Evolutionary conservation across 2,113 vertebrate genomes (phyloP), one percentile per base, ranked within the genome.

Genomic region (Trematomus loennbergii): DNA sequence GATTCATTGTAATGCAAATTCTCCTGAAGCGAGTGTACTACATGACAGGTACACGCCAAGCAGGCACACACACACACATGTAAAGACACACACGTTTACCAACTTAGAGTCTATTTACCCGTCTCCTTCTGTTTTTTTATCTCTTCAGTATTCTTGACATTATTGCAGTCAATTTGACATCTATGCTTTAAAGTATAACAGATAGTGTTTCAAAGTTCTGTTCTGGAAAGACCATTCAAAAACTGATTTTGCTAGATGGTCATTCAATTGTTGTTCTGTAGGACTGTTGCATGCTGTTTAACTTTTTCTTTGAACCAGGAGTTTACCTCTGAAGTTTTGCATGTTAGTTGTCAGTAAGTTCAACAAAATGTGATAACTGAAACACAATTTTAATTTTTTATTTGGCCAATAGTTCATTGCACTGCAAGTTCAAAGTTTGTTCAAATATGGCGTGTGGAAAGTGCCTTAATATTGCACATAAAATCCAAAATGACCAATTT

Each of bases 1-100:
- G 92, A 94, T 94, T 93, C 93, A 94, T 94, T 88, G 89, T 91
- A 81, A 95, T 95, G 94, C 92, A 95, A 94, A 95, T 95, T 87
- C 85, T 65, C 64, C 65, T 52, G 82, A 81, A 79, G 83, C 36
- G 25, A 84, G 66, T 45, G 82, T 76, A 4, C 57, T n/a, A 4
- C 82, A 69, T 83, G 95, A 95, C 95, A 95, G 95, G 75, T 77
- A 59, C 93, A 94, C 65, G 36, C 61, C 53, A 68, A 65, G 81
- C 79, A 87, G 80, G 58, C 64, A 20, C 80, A 68, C 66, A 81
- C 84, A 84, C 16, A 63, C 59, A 50, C 59, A 36, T 12, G 20
- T 59, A 50, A 1, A 68, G 12, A 13, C 60, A 79, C 53, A 68
- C 58, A 52, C 12, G 25, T 29, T 45, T 17, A 78, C 62, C 58